Conservation (phyloP, 2,797 vertebrate genomes). For the Smutsia temminckii region DNA sequence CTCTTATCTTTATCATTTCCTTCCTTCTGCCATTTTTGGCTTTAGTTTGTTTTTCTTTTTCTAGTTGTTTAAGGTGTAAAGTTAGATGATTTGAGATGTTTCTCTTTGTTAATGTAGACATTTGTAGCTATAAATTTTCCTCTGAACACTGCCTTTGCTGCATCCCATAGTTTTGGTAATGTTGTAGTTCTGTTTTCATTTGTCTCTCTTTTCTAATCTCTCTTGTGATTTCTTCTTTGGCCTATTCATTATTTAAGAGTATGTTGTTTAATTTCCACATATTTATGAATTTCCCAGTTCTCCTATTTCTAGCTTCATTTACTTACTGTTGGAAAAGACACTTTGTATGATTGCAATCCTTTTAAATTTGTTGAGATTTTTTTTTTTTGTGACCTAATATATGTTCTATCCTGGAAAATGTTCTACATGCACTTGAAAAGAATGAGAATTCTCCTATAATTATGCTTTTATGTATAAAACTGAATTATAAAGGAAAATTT, state of each 20-base stretch:
- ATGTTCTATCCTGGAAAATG: neutral
- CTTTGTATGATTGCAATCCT: neutral
- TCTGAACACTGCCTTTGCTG: neutral
- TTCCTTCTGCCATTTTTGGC: neutral
- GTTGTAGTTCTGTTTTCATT: neutral
- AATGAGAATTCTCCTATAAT: neutral
- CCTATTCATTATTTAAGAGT: neutral
- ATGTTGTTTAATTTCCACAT: neutral
- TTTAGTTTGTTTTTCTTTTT: neutral
- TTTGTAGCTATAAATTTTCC: neutral
- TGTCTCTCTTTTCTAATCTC: neutral
- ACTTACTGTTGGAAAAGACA: neutral
- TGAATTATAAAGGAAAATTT: neutral
- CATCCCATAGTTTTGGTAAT: neutral
- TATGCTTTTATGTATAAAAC: neutral
- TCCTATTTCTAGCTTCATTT: neutral
- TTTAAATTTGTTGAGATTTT: neutral
- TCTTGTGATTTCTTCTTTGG: slow-evolving; percentile 6
- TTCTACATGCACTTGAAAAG: neutral
- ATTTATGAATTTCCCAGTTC: neutral
- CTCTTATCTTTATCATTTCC: neutral
- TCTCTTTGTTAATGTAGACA: neutral
- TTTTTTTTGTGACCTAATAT: neutral
- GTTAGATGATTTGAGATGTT: neutral
- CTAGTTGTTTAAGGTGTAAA: neutral